These are phyloP conservation scores for Sceloporus undulatus DNA, from an alignment of 2,113 vertebrate species.

Conservation along the genomic window DNA sequence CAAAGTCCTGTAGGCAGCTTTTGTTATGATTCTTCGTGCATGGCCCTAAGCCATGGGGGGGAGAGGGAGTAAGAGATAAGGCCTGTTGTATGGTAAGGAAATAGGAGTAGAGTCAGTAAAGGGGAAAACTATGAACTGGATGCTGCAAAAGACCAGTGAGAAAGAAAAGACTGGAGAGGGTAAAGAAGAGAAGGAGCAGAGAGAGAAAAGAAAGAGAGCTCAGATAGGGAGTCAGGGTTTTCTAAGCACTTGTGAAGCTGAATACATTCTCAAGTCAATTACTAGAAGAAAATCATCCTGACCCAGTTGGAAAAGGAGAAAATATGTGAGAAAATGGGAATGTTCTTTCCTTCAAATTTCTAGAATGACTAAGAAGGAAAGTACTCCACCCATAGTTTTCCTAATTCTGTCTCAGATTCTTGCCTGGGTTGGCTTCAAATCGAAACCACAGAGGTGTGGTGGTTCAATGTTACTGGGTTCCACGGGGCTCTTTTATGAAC, in stretches of 20 bases:
- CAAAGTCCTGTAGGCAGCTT: too few species aligned
- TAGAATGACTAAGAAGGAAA: background rate
- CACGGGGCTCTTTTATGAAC: background rate
- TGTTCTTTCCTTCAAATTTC: background rate
- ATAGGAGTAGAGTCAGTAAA: too few species aligned
- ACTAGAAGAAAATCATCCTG: background rate
- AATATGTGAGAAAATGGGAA: background rate
- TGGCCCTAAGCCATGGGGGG: too few species aligned
- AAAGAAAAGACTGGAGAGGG: too few species aligned
- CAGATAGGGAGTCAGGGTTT: background rate
- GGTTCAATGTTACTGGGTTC: too few species aligned
- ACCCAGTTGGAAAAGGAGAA: background rate
- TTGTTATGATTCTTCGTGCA: too few species aligned
- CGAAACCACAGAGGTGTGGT: slow-evolving; percentile 9
- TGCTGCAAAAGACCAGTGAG: too few species aligned
- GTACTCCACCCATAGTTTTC: background rate
- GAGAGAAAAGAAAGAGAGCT: background rate
- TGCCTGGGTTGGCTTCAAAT: slow-evolving; percentile 2
- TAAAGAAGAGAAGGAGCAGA: background rate
- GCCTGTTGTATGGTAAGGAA: too few species aligned
- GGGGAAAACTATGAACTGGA: too few species aligned
- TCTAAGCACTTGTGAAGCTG: background rate
- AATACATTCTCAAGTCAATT: background rate
- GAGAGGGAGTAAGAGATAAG: too few species aligned
- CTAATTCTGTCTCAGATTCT: background rate